Conservation (phyloP, 2,113 vertebrate genomes). For the Prietella phreatophila region DNA sequence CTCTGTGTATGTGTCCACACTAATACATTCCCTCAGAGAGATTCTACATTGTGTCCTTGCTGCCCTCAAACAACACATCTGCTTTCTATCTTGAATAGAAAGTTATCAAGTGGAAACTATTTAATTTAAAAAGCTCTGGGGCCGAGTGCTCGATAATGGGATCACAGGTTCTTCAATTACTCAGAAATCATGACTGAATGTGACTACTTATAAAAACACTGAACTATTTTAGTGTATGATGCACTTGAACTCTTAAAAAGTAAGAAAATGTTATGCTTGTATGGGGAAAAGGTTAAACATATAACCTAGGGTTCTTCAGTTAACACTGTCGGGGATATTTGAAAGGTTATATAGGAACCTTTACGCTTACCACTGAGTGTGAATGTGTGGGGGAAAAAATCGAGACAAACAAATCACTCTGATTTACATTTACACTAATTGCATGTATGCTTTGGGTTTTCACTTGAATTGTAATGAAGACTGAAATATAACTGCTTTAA, state of each 20-base stretch:
- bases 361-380: neutral
- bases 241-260: neutral
- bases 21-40: neutral
- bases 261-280: neutral
- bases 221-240: neutral
- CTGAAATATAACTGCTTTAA: neutral
- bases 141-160: neutral
- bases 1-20: slow-evolving; percentile 21
- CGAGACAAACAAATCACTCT: too few relatives aligned
- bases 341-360: neutral
- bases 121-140: neutral
- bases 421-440: neutral
- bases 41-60: neutral
- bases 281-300: neutral
- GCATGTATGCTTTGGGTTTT: neutral
- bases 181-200: neutral
- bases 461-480: neutral
- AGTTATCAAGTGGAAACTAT: neutral
- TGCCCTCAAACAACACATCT: neutral
- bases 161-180: neutral
- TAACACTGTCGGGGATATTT: neutral
- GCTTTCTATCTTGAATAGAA: neutral
- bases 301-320: neutral
- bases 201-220: neutral
- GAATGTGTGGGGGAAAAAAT: too few relatives aligned